Conservation (phyloP, 2,797 vertebrate species). For the Coranthus polyacanthus region DNA sequence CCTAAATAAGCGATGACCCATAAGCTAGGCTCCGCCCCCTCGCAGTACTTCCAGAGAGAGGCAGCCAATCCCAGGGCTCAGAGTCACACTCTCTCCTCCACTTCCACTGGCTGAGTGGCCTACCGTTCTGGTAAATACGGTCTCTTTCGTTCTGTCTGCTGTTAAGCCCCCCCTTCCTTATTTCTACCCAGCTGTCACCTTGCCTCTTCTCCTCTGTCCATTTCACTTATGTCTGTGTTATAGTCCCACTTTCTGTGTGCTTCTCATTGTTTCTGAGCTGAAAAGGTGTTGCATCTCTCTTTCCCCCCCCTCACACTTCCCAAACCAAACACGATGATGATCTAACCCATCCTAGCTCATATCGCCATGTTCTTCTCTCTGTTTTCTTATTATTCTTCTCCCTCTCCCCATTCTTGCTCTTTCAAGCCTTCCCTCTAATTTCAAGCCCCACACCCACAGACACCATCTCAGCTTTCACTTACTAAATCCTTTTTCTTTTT, state of each 20-base stretch:
- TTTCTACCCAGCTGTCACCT: slow-evolving; percentile 30
- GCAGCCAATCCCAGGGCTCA: slow-evolving; percentile 84
- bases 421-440: slow-evolving; percentile 13
- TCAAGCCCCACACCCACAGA: slow-evolving; percentile 22
- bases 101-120: slow-evolving; percentile 85
- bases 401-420: slow-evolving; percentile 7
- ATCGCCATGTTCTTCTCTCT: neutral
- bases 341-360: slow-evolving; percentile 14
- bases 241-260: slow-evolving; percentile 4
- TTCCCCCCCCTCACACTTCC: slow-evolving; percentile 14
- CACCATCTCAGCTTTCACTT: slow-evolving; percentile 57
- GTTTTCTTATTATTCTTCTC: neutral
- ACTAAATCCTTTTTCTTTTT: slow-evolving; percentile 45
- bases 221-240: slow-evolving; percentile 29
- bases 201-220: slow-evolving; percentile 30
- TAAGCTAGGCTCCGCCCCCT: slow-evolving; percentile 85
- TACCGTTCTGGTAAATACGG: slow-evolving; percentile 84
- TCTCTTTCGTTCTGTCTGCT: slow-evolving; percentile 73
- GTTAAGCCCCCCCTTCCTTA: slow-evolving; percentile 16
- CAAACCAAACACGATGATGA: no score
- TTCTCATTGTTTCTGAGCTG: slow-evolving; percentile 5
- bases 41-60: slow-evolving; percentile 88
- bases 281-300: slow-evolving; percentile 24
- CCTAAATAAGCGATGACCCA: slow-evolving; percentile 77
- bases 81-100: slow-evolving; percentile 84